Evolutionary conservation across 2,113 vertebrate genomes (phyloP), one percentile per base, ranked within the genome.

Genomic region (Callipepla californica): DNA sequence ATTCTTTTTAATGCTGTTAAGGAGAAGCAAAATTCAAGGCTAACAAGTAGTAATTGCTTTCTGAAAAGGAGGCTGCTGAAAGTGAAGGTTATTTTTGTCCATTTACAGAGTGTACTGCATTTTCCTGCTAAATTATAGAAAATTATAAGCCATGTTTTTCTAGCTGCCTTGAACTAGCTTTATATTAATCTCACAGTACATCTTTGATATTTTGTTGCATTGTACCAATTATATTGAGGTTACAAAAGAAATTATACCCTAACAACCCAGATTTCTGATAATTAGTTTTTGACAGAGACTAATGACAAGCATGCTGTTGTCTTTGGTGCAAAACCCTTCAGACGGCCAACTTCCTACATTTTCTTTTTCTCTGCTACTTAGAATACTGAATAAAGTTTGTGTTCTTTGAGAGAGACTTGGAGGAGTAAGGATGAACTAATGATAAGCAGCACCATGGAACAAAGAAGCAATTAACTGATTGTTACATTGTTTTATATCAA

Each of bases 41-140:
- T 95, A 93, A 89, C 30, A 58, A 87, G 34, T 82, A 58, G 34
- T 85, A 95, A 95, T 89, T 90, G 74, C 34, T 67, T 92, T 91
- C 68, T 93, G 61, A 90, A 96, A 95, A 92, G 83, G 85, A 87
- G 51, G 21, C 48, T 87, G 66, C 67, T 59, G 82, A 87, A 96
- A 94, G 53, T 66, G 74, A 79, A 90, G 51, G 80, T 81, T 90
- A 89, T 94, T 93, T 95, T 94, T 21, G 63, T 72, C 76, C 84
- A 90, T 91, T 95, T 95, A 55, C 48, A 87, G 10, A 67, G 38
- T 93, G 80, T 79, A 70, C 62, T 80, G 45, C 48, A 88, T 94
- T 89, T 94, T 44, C 59, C 91, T 70, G 69, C 44, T 88, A 90
- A 96, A 95, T 93, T 95, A 93, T 70, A 85, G 78, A 89, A 95